Evolutionary conservation across 2,797 vertebrate species (phyloP).

Genomic region (Enteromius afrohamiltoni): DNA sequence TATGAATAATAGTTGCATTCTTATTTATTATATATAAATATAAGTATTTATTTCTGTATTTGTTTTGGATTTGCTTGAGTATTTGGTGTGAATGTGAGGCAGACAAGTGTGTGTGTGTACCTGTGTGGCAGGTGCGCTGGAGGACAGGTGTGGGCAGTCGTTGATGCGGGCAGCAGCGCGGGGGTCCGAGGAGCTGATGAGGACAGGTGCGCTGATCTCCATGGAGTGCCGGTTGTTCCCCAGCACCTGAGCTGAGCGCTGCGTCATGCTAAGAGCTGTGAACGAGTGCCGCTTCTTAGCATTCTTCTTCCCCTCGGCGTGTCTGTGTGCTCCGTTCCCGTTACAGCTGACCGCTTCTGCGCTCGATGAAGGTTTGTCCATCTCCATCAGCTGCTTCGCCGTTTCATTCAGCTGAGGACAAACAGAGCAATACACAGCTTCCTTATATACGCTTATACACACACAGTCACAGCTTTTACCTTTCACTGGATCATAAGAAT

Average conservation of each 20-base stretch:
- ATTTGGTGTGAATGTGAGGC: too few species aligned
- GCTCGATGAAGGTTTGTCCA: slow-evolving; percentile 85
- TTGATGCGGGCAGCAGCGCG: slow-evolving; percentile 90
- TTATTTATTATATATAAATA: not conserved
- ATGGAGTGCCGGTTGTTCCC: slow-evolving; percentile 95
- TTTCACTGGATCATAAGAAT: too few species aligned
- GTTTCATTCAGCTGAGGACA: slow-evolving; percentile 90
- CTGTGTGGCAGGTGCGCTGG: too few species aligned
- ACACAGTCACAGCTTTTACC: too few species aligned
- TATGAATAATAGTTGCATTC: too few species aligned
- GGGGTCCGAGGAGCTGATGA: slow-evolving; percentile 97
- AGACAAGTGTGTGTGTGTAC: too few species aligned
- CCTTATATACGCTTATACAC: too few species aligned
- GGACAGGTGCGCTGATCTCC: slow-evolving; percentile 96
- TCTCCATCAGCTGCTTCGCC: slow-evolving; percentile 95
- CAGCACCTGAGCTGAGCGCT: slow-evolving; percentile 87
- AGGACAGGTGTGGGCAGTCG: slow-evolving; percentile 76
- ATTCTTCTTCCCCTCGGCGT: slow-evolving; percentile 93
- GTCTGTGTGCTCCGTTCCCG: slow-evolving; percentile 79
- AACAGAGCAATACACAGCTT: not conserved
- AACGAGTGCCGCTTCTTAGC: slow-evolving; percentile 98
- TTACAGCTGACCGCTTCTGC: slow-evolving; percentile 69
- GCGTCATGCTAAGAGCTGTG: slow-evolving; percentile 93
- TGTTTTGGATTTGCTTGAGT: too few species aligned
- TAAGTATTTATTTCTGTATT: too few species aligned